These are phyloP conservation scores for Ficedula albicollis DNA, from an alignment of 2,797 vertebrate species.

Conservation along the genomic window DNA sequence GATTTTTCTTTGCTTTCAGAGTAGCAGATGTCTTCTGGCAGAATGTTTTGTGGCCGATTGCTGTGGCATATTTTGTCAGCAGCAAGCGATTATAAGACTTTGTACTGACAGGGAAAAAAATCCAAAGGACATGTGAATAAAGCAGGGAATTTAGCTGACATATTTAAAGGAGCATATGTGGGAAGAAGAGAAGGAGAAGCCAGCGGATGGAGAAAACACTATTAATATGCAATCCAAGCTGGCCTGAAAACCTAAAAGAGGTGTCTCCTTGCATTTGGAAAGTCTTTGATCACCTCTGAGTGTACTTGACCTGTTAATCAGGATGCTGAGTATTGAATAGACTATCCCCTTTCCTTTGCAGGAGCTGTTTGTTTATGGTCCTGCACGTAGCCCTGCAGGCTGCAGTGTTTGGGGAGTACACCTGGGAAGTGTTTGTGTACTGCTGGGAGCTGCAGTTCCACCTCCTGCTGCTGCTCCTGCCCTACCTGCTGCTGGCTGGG, in stretches of 20 bases:
- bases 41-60: background rate
- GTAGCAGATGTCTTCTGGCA: background rate
- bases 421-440: conserved; percentile 87
- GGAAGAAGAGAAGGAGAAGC: background rate
- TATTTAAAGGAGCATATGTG: background rate
- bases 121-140: background rate
- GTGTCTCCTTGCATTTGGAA: conserved; percentile 10
- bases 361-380: conserved; percentile 84
- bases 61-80: background rate
- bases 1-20: background rate
- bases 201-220: background rate
- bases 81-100: background rate
- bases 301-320: conserved; percentile 14
- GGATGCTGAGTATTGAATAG: background rate
- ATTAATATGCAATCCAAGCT: conserved; percentile 30
- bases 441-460: conserved; percentile 88
- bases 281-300: conserved; percentile 23
- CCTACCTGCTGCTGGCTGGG: conserved; percentile 84
- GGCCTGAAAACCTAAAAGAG: conserved; percentile 53
- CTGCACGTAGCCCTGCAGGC: conserved; percentile 86
- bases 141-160: background rate
- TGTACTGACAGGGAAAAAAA: background rate
- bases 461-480: conserved; percentile 79
- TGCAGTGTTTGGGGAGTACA: conserved; percentile 87
- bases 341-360: conserved; percentile 60